Evolutionary conservation across 2,797 vertebrate species (phyloP), one percentile per base, ranked within the genome.

Genomic region (Hypotaenidia okinawae): DNA sequence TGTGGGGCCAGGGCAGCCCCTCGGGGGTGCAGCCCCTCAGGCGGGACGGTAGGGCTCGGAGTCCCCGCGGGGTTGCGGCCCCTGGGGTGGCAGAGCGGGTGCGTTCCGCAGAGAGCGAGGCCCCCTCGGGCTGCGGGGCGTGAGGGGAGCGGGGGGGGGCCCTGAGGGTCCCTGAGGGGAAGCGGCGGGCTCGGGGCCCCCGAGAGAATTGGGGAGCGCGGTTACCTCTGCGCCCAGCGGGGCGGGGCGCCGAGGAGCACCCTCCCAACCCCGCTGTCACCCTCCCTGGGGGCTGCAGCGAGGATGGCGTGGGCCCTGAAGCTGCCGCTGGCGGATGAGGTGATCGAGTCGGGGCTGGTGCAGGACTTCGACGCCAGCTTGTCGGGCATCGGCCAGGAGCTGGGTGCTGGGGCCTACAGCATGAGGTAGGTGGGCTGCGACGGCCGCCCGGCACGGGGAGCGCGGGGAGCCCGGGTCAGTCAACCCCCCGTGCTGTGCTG

Each of bases 321-420:
- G 98, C 96, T 99, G 95, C 99, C 99, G 11, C 98, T 99, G 94
- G 98, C 99, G 1, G 99, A 99, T 52, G 99, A 99, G 95, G 99
- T 99, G 97, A 99, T 99, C 32, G 99, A 99, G 97, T 99, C 99
- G 3, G 99, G 99, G 90, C 98, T 99, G 98, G 99, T 98, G 95
- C 99, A 99, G 98, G 99, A 99, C 97, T 99, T 99, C 28, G 99
- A 99, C 97, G 99, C 99, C 95, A 99, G 99, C 96, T 98, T 99
- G 22, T 99, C 99, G 11, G 99, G 99, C 45, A 99, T 99, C 64
- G 99, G 99, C 19, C 99, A 99, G 97, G 99, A 99, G 95, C 98
- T 99, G 47, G 99, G 99, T 43, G 99, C 99, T 1, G 99, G 99
- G 79, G 99, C 99, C 27, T 99, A 99, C 97, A 99, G 99, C 97